A percentile compares a stretch with the other conserved stretches of the same genome.
phyloP scores from a whole-genome alignment of 2,797 vertebrate species.

The Paguma larvata region DNA sequence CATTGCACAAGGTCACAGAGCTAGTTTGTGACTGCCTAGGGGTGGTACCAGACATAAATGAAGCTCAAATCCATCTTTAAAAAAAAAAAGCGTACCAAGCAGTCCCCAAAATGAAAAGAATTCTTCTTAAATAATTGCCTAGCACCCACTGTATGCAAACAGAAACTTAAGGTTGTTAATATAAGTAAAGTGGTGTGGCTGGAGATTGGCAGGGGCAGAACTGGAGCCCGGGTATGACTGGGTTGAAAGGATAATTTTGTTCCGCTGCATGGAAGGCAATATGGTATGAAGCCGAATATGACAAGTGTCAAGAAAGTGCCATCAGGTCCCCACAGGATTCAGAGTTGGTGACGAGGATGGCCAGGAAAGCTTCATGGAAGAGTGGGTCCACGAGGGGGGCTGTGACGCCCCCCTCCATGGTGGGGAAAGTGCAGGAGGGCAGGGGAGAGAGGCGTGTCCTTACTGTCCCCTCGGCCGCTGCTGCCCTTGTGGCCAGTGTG shows the following conservation, averaged over 20 bases:
- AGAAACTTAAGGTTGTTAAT: background rate
- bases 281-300: fast-evolving
- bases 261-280: background rate
- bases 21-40: background rate
- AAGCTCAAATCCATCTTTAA: background rate
- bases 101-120: background rate
- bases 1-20: background rate
- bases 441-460: background rate
- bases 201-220: background rate
- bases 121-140: background rate
- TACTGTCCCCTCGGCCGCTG: fast-evolving
- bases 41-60: background rate
- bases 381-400: background rate
- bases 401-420: background rate
- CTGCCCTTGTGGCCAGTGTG: background rate
- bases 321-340: background rate
- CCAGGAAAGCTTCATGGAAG: background rate
- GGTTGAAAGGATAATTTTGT: background rate
- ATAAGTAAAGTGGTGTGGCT: background rate
- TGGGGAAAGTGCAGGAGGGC: background rate
- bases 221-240: background rate
- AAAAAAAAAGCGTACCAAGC: background rate
- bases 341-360: background rate
- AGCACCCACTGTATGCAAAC: background rate
- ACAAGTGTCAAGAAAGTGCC: background rate